Conservation (phyloP, 2,797 vertebrate genomes). For the Anabas testudineus region DNA sequence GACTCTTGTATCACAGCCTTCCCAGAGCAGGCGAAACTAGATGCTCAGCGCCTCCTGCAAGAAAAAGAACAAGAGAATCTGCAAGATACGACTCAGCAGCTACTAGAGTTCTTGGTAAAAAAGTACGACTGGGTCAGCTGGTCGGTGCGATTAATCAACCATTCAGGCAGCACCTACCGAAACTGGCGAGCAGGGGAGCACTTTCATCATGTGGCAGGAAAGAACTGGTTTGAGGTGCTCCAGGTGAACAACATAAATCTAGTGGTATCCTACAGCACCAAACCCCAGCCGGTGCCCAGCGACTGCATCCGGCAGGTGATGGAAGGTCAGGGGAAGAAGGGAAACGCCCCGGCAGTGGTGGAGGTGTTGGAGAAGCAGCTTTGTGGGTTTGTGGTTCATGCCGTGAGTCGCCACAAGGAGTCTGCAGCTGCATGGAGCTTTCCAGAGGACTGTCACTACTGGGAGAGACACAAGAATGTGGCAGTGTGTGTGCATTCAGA, state of each 20-base stretch:
- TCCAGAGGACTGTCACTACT: conserved; percentile 85
- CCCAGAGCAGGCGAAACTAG: conserved; percentile 79
- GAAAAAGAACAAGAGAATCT: conserved; percentile 66
- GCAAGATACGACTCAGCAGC: conserved; percentile 65
- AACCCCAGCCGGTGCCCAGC: conserved; percentile 73
- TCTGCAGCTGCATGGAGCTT: conserved; percentile 82
- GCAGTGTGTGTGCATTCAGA: conserved; percentile 83
- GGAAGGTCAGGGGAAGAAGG: conserved; percentile 78
- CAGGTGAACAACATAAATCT: conserved; percentile 79
- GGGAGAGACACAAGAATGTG: conserved; percentile 85
- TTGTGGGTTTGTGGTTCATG: conserved; percentile 82
- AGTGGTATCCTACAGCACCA: conserved; percentile 82
- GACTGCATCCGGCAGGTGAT: conserved; percentile 75
- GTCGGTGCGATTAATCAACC: conserved; percentile 84
- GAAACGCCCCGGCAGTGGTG: conserved; percentile 74
- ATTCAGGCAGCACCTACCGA: conserved; percentile 76
- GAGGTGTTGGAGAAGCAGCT: conserved; percentile 80
- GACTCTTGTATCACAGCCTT: conserved; percentile 78
- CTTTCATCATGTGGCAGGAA: conserved; percentile 79
- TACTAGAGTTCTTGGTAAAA: conserved; percentile 78
- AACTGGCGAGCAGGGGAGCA: conserved; percentile 83
- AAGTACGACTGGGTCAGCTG: conserved; percentile 87
- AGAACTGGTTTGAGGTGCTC: conserved; percentile 81
- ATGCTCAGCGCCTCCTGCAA: conserved; percentile 76
- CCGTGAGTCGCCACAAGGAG: conserved; percentile 83